phyloP scores from a whole-genome alignment of 2,888 invertebrate species.

The Lepetodrilus schrolli region DNA sequence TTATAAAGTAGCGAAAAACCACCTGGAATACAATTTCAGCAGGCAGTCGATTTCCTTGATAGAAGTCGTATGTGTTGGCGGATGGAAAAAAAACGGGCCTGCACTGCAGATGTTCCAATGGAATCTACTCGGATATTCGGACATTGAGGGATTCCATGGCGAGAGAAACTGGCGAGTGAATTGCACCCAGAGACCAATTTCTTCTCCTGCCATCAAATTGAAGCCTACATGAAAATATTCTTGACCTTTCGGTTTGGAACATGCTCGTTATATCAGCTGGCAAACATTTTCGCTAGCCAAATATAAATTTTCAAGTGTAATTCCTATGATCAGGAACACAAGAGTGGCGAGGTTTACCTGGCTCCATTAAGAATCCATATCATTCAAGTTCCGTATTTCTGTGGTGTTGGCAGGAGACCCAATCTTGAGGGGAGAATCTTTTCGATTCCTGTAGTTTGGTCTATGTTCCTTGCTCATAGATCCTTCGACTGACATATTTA shows the following conservation, averaged over 20 bases:
- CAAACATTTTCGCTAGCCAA: neutral
- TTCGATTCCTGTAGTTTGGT: neutral
- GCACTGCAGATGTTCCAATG: neutral
- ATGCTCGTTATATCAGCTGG: constrained; percentile 2
- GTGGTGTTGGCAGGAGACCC: neutral
- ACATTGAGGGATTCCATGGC: too few relatives aligned
- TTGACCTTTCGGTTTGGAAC: constrained; percentile 15
- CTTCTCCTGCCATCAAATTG: neutral
- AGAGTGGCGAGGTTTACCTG: neutral
- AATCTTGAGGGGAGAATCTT: neutral
- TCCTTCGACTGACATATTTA: neutral
- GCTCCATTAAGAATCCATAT: neutral
- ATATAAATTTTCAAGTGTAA: neutral
- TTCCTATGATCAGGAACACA: neutral
- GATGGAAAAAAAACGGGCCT: neutral
- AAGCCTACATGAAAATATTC: neutral
- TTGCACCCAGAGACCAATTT: constrained; percentile 20
- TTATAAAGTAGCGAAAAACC: constrained; percentile 17
- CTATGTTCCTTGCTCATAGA: neutral
- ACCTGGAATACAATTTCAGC: neutral
- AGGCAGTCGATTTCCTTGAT: constrained; percentile 15
- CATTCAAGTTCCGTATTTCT: neutral
- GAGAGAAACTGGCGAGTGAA: constrained; percentile 5
- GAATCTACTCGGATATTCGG: too few relatives aligned
- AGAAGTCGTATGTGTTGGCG: neutral